These are phyloP conservation scores for Caenorhabditis sp. DNA, from an alignment of 2,888 invertebrate species.

Conservation along the genomic window DNA sequence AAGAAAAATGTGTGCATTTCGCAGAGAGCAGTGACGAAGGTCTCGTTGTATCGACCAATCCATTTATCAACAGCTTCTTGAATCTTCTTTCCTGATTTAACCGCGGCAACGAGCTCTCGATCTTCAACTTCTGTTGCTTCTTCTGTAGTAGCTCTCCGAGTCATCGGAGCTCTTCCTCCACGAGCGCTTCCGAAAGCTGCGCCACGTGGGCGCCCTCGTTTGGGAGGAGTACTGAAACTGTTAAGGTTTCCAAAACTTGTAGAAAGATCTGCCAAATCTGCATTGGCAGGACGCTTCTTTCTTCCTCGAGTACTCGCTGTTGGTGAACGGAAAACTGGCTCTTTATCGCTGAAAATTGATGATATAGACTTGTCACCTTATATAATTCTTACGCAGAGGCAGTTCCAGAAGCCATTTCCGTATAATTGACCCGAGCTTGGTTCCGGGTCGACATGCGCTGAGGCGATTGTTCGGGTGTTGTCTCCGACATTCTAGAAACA, in stretches of 20 bases:
- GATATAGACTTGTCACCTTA: background rate
- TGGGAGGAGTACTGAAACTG: conserved; percentile 63
- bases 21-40: conserved; percentile 91
- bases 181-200: conserved; percentile 18
- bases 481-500: conserved; percentile 49
- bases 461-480: conserved; percentile 50
- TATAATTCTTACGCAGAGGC: background rate
- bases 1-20: conserved; percentile 99
- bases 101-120: conserved; percentile 73
- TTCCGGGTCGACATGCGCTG: conserved; percentile 70
- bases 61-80: conserved; percentile 90
- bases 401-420: conserved; percentile 58
- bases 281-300: conserved; percentile 63
- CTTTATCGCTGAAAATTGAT: conserved; percentile 34
- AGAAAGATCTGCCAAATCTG: conserved; percentile 56
- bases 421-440: conserved; percentile 69
- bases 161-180: conserved; percentile 39
- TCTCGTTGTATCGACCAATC: conserved; percentile 96
- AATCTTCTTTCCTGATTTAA: conserved; percentile 74
- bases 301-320: conserved; percentile 71
- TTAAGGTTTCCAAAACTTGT: conserved; percentile 37
- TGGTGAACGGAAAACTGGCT: conserved; percentile 72
- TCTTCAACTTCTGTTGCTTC: conserved; percentile 67
- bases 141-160: conserved; percentile 41
- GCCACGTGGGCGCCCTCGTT: conserved; percentile 74